Conservation (phyloP, 2,888 invertebrate species). For the Lasioglossum vierecki region DNA sequence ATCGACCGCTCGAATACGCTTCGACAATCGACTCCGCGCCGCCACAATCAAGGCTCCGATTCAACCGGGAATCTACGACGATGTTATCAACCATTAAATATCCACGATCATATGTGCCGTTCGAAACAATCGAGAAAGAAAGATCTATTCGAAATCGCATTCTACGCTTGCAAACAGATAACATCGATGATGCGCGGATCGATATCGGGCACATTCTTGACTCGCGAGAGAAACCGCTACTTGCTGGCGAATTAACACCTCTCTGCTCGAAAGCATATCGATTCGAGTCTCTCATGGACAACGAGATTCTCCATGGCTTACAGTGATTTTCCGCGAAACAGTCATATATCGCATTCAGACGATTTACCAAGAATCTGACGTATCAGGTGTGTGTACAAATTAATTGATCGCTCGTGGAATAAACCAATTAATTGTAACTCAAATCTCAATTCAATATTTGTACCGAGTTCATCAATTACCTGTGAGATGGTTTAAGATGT, state of each 20-base stretch:
- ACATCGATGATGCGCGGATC: background rate
- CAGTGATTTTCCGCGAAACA: background rate
- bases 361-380: background rate
- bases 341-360: background rate
- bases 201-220: background rate
- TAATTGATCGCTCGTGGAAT: background rate
- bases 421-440: too few species aligned
- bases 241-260: background rate
- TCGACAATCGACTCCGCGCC: slow-evolving; percentile 50
- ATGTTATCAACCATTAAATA: slow-evolving; percentile 26
- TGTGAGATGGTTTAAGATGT: too few species aligned
- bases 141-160: background rate
- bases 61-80: slow-evolving; percentile 20
- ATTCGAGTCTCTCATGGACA: background rate
- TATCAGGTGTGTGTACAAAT: background rate
- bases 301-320: background rate
- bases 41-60: slow-evolving; percentile 51
- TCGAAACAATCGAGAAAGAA: background rate
- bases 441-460: too few species aligned
- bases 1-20: slow-evolving; percentile 58
- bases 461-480: too few species aligned
- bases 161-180: background rate
- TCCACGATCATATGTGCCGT: background rate
- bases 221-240: background rate
- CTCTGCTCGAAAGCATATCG: background rate